These are phyloP conservation scores for Montifringilla adamsi DNA, from an alignment of 2,113 vertebrate species.

Conservation along the genomic window DNA sequence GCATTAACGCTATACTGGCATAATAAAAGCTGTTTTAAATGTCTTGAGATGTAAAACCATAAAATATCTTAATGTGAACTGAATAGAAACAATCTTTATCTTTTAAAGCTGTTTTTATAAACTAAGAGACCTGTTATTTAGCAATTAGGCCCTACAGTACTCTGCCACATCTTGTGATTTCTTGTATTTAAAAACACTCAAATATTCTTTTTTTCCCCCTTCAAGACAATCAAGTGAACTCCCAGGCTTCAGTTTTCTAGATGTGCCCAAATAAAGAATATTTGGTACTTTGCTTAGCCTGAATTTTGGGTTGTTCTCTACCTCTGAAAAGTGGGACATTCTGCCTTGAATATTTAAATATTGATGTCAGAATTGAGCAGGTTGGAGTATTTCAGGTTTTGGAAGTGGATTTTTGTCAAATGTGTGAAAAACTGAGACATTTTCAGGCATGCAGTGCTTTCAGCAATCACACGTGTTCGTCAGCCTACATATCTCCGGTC, in stretches of 20 bases:
- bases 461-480: slow-evolving; percentile 12
- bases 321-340: slow-evolving; percentile 29
- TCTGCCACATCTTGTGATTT: not conserved
- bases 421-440: slow-evolving; percentile 51
- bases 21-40: slow-evolving; percentile 7
- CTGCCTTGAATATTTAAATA: slow-evolving; percentile 42
- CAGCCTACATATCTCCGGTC: not conserved
- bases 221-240: not conserved
- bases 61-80: not conserved
- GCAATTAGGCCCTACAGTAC: not conserved
- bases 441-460: slow-evolving; percentile 19
- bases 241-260: not conserved
- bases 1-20: not conserved
- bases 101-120: slow-evolving; percentile 3
- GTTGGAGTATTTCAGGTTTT: slow-evolving; percentile 51
- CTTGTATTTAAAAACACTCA: not conserved
- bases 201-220: rapidly evolving
- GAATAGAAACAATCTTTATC: not conserved
- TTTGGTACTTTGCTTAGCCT: not conserved
- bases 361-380: slow-evolving; percentile 46
- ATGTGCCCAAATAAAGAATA: not conserved
- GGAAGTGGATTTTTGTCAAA: slow-evolving; percentile 16
- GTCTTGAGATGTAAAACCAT: not conserved
- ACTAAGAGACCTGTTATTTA: not conserved
- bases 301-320: slow-evolving; percentile 2